Conservation (phyloP, 1,140 invertebrate genomes). For the Pachypsylla venusta region DNA sequence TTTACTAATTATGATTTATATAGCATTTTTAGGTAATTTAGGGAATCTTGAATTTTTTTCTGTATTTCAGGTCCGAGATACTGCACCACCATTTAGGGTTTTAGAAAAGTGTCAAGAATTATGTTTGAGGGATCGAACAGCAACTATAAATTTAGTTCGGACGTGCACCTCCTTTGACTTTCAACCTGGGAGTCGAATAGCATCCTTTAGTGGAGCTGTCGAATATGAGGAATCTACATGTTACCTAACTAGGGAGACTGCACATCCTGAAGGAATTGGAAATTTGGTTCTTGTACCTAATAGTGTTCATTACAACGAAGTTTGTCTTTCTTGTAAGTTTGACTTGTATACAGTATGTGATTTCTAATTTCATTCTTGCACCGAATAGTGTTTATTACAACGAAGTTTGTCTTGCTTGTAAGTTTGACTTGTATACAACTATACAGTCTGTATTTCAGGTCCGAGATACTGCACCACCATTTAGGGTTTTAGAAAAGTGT, state of each 20-base stretch:
- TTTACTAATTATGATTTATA: too few relatives aligned
- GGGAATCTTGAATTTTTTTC: slow-evolving; percentile 13
- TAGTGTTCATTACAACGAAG: slow-evolving; percentile 75
- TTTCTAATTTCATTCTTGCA: slow-evolving; percentile 47
- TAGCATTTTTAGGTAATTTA: too few relatives aligned
- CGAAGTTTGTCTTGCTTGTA: slow-evolving; percentile 76
- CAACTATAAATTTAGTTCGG: slow-evolving; percentile 58
- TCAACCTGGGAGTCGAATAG: slow-evolving; percentile 67
- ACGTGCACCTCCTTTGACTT: slow-evolving; percentile 78
- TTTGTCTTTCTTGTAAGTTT: slow-evolving; percentile 70
- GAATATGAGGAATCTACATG: slow-evolving; percentile 85
- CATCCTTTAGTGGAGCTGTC: slow-evolving; percentile 58
- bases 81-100: slow-evolving; percentile 65
- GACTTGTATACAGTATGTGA: background rate
- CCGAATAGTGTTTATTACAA: slow-evolving; percentile 76
- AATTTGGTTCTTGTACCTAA: slow-evolving; percentile 70
- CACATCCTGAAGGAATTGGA: slow-evolving; percentile 69
- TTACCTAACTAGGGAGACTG: slow-evolving; percentile 66
- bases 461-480: slow-evolving; percentile 61
- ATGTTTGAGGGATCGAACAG: slow-evolving; percentile 63
- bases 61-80: slow-evolving; percentile 47
- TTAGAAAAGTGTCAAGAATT: slow-evolving; percentile 68
- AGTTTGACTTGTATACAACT: slow-evolving; percentile 30
- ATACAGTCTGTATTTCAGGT: slow-evolving; percentile 36
- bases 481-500: slow-evolving; percentile 65